Percentiles rank a stretch among this genome's conserved stretches.
phyloP scores from a whole-genome alignment of 2,888 invertebrate species.

The Dryocosmus kuriphilus region DNA sequence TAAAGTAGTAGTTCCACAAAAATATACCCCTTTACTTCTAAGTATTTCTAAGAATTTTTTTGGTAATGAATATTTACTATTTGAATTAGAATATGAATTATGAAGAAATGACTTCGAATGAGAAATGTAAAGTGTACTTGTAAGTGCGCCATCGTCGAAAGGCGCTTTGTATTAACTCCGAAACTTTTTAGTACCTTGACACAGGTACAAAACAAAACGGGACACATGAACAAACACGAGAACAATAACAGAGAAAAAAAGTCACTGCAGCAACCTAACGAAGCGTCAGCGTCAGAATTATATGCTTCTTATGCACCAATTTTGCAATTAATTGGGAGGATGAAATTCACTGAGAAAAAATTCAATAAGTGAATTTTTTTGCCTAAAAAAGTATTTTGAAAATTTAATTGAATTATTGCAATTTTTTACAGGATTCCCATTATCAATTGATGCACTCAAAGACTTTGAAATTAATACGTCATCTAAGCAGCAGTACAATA shows the following conservation, averaged over 20 bases:
- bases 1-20: too few species aligned
- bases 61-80: not conserved
- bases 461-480: constrained; percentile 62
- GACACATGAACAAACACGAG: constrained; percentile 56
- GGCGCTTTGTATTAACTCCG: not conserved
- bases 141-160: constrained; percentile 15
- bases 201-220: constrained; percentile 55
- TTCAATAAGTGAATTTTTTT: not conserved
- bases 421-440: constrained; percentile 14
- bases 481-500: constrained; percentile 69
- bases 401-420: constrained; percentile 3
- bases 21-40: too few species aligned
- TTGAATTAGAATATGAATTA: not conserved
- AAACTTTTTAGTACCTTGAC: constrained; percentile 53
- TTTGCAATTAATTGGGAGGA: not conserved
- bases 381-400: not conserved
- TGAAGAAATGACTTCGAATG: constrained; percentile 1
- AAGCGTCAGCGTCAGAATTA: constrained; percentile 66
- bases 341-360: not conserved
- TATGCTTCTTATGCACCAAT: constrained; percentile 26
- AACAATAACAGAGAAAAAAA: constrained; percentile 52
- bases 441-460: constrained; percentile 54
- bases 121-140: constrained; percentile 6
- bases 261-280: constrained; percentile 70
- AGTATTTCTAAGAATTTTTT: not conserved